Base-by-base conservation (phyloP, 2,888 invertebrate species). In the Diaprepes abbreviatus region DNA sequence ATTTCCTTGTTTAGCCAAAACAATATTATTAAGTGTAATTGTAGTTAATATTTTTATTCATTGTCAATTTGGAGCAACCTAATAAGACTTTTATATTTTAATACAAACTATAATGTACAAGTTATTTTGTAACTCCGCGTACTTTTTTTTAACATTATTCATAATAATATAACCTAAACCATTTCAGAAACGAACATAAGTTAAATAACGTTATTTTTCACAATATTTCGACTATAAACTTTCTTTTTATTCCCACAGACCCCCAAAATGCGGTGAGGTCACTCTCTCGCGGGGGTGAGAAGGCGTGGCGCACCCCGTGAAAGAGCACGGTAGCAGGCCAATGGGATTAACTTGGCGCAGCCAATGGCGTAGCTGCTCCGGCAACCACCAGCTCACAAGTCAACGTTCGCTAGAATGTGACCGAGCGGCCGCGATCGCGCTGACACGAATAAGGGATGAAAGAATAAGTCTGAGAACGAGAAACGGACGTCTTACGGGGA, bases 351-450 rank as follows among this genome's bases (percentile, higher is more conserved):
- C 78, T 79, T 76, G 73, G 75, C 74, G 75, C 79, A 76, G 74
- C 82, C 82, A 76, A 75, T 75, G 74, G 72, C 75, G 80, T 77
- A 71, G 58, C 67, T 75, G 75, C 76, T 77, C 78, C 74, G 73
- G 75, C 80, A 80, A 76, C 80, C 78, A 78, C 80, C 81, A 81
- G 81, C 77, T 78, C 79, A 75, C 74, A 74, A 75, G 74, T 76
- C 76, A 76, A 74, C 73, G 71, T 65, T 68, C 68, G 65, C 64
- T 74, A 76, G 76, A 76, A 52, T 76, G 74, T 76, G 74, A 75
- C 73, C 60, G 54, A 9, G 48, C n/a, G 1, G 33, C 50, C 45
- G 50, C 35, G 60, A 35, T 14, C 48, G 28, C 19, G 28, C 28
- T 19, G 48, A 54, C 19, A 16, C 38, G 24, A 45, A 38, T 33